phyloP scores from a whole-genome alignment of 2,797 vertebrate genomes.

The Acanthis flammea region DNA sequence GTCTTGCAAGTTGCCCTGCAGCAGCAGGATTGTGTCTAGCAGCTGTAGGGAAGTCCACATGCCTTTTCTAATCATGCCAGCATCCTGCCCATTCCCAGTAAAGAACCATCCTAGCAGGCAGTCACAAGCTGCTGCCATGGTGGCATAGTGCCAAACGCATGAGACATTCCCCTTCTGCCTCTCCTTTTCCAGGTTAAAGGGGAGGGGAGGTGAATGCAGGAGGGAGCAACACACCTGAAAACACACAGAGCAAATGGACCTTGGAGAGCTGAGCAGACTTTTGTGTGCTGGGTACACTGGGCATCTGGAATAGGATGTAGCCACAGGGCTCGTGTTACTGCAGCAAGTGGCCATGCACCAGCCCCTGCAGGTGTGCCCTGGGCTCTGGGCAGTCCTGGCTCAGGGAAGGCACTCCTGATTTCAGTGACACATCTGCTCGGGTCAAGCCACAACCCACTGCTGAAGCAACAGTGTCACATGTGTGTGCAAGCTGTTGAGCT shows the following conservation, averaged over 20 bases:
- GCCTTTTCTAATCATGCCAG: background rate
- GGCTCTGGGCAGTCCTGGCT: background rate
- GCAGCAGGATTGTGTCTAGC: background rate
- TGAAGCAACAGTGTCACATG: accelerated
- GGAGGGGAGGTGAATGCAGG: background rate
- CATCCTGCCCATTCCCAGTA: background rate
- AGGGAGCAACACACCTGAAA: background rate
- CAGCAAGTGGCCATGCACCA: accelerated
- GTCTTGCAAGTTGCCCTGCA: background rate
- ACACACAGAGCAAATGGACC: background rate
- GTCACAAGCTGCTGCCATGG: background rate
- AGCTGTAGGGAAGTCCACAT: background rate
- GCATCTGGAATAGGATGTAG: background rate
- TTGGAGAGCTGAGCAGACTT: background rate
- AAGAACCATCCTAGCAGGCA: background rate
- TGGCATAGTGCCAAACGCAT: background rate
- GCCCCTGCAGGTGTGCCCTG: background rate
- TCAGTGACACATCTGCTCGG: accelerated
- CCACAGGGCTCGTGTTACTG: accelerated
- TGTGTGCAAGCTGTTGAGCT: background rate
- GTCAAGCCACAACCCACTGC: background rate
- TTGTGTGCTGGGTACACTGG: accelerated
- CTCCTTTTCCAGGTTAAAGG: background rate
- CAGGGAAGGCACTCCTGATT: background rate
- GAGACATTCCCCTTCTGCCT: background rate